Percentiles rank a stretch among this genome's conserved stretches.
Evolutionary conservation across 2,113 vertebrate genomes (phyloP).

Genomic region (Pseudopipra pipra): DNA sequence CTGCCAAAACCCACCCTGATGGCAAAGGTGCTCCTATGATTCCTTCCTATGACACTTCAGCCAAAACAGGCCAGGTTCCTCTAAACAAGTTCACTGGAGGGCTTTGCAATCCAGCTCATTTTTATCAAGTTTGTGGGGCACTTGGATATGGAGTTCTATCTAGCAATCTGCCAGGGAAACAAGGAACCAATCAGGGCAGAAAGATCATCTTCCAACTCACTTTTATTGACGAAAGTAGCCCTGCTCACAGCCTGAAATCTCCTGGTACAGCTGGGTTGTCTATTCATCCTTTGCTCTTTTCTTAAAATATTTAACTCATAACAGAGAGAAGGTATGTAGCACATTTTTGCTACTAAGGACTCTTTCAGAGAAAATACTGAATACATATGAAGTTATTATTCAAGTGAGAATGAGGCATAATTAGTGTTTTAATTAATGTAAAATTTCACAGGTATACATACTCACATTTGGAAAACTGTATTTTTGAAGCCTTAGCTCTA

Average conservation of each 20-base stretch:
- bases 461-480: not conserved
- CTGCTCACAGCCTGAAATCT: not conserved
- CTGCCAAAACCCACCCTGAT: not conserved
- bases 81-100: not conserved
- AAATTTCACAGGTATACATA: not conserved
- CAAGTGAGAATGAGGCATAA: not conserved
- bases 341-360: not conserved
- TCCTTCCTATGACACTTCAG: not conserved
- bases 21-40: not conserved
- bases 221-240: not conserved
- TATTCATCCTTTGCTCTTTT: not conserved
- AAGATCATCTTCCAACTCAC: not conserved
- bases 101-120: not conserved
- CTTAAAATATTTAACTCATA: not conserved
- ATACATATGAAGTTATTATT: not conserved
- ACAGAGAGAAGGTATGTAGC: not conserved
- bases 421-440: not conserved
- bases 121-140: not conserved
- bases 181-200: not conserved
- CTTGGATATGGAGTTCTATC: not conserved
- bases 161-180: not conserved
- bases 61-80: not conserved
- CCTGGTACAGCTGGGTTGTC: not conserved
- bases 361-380: not conserved
- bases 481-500: not conserved